Conservation (phyloP, 2,113 vertebrate genomes). For the Lipophrys pholis region DNA sequence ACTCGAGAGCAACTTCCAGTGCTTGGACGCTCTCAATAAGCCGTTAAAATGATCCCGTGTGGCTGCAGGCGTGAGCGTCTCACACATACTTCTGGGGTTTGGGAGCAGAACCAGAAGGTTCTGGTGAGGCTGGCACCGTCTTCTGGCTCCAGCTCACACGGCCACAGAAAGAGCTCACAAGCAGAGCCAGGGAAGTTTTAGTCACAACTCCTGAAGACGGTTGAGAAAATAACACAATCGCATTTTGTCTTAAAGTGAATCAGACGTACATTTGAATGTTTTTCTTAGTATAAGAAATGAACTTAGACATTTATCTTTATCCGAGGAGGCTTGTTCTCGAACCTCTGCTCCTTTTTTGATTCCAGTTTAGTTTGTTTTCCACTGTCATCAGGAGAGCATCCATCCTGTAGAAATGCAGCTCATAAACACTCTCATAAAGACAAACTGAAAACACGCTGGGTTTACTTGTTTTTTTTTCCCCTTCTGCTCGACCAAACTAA, state of each 20-base stretch:
- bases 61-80: slow-evolving; percentile 7
- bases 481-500: neutral
- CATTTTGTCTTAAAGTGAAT: neutral
- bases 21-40: neutral
- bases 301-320: neutral
- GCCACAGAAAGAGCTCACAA: slow-evolving; percentile 1
- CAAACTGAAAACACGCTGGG: neutral
- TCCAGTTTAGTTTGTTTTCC: neutral
- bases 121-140: slow-evolving; percentile 36
- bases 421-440: slow-evolving; percentile 19
- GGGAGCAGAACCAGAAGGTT: slow-evolving; percentile 19
- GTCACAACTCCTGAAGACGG: neutral
- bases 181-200: slow-evolving; percentile 30
- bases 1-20: neutral
- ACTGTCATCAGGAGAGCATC: slow-evolving; percentile 18
- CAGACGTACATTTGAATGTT: neutral
- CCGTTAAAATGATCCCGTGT: neutral
- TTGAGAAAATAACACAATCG: neutral
- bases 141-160: slow-evolving; percentile 27
- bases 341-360: neutral
- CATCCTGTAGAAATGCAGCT: slow-evolving; percentile 12
- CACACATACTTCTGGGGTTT: slow-evolving; percentile 15
- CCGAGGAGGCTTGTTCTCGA: neutral
- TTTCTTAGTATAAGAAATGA: neutral
- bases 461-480: neutral